Base-by-base conservation (phyloP, 1,140 invertebrate species). In the Nephila pilipes region DNA sequence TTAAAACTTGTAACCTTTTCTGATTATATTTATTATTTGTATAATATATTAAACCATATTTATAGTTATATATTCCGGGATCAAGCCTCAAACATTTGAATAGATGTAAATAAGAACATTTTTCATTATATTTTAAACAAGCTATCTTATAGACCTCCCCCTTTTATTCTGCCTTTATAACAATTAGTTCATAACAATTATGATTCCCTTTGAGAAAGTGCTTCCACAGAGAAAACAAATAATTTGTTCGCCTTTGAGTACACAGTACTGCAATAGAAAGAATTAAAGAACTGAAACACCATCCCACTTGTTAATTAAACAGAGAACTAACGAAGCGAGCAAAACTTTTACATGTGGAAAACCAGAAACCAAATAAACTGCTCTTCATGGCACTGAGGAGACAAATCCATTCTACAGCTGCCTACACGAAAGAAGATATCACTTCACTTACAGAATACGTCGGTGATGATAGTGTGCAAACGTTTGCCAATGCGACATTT, bases 401-500 rank as follows among this genome's bases (percentile, higher is more conserved):
- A 75, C 29, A 75, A 75, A 75, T 75, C 29, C 69, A 75, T 1
- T 18, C 69, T 36, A 75, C 69, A 75, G 69, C 69, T 75, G 69
- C 29, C 69, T 75, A 75, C 69, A 75, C 14, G 69, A 75, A 75
- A 75, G 69, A 75, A 75, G 69, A 75, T 75, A 75, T 75, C 69
- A 75, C 69, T 75, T 75, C 69, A 75, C 69, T 36, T 32, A 75
- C 69, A 75, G 32, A 75, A 75, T 29, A 36, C 14, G 69, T 75
- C 69, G 25, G 25, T 75, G 69, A 75, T 75, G 69, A 75, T 75
- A 75, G 69, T 75, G 69, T 75, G 69, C 36, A 75, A 75, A 75
- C 69, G 69, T 75, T 75, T 75, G 69, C 69, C 32, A 75, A 75
- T 75, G 69, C 29, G 69, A 75, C 69, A 75, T 75, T 75, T 75